Percentiles rank a stretch among this genome's conserved stretches.
Conservation (phyloP, 2,888 invertebrate genomes). For the Acholoe squamosa region DNA sequence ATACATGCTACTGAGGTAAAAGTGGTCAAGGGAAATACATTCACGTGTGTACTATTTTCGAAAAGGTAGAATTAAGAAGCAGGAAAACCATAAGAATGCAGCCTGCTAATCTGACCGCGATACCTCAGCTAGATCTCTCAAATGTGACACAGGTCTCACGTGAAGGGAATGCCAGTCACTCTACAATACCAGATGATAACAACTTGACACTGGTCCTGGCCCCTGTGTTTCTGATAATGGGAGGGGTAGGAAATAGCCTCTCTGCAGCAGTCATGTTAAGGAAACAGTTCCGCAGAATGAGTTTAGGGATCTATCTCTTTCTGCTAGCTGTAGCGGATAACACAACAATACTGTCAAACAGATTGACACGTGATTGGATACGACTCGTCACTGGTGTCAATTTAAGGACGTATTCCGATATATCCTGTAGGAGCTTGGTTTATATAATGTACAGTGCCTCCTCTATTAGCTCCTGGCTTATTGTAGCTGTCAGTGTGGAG, state of each 20-base stretch:
- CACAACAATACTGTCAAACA: not conserved
- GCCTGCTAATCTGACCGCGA: not conserved
- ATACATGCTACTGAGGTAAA: too few species aligned
- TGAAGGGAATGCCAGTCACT: not conserved
- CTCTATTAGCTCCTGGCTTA: not conserved
- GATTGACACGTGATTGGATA: constrained; percentile 8
- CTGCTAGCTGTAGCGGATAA: not conserved
- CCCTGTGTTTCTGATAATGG: not conserved
- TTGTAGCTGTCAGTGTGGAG: not conserved
- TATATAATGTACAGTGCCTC: constrained; percentile 9
- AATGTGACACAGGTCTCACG: not conserved
- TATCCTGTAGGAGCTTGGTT: not conserved
- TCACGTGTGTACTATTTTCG: too few species aligned
- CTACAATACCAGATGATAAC: not conserved
- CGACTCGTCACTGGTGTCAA: not conserved
- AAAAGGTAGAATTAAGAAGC: not conserved
- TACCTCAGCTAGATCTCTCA: not conserved
- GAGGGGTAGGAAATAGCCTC: not conserved
- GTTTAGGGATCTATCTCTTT: not conserved
- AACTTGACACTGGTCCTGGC: not conserved
- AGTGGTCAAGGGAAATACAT: too few species aligned
- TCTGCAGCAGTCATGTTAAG: constrained; percentile 26
- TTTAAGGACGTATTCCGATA: not conserved
- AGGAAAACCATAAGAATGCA: not conserved
- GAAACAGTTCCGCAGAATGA: not conserved